These are phyloP conservation scores for Glossosoma conforme DNA, from an alignment of 1,140 invertebrate genomes.

Conservation along the genomic window DNA sequence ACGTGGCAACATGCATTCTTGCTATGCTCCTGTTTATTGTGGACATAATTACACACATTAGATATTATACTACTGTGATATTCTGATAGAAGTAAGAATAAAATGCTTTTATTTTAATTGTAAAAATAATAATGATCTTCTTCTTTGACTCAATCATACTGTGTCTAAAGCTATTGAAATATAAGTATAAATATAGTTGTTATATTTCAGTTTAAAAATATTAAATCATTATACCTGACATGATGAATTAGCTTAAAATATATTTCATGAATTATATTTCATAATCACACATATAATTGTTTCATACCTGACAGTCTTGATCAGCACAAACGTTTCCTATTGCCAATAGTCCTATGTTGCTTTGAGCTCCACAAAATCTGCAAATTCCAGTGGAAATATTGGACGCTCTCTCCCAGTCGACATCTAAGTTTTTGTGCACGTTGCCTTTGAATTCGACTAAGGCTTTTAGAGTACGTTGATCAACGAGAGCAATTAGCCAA, in stretches of 20 bases:
- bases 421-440: slow-evolving; percentile 32
- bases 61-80: no score
- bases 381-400: slow-evolving; percentile 68
- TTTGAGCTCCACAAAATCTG: slow-evolving; percentile 85
- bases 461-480: slow-evolving; percentile 88
- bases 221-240: slow-evolving; percentile 1
- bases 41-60: slow-evolving; percentile 23
- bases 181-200: neutral
- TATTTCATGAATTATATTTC: no score
- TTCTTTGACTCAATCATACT: neutral
- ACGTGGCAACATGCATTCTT: slow-evolving; percentile 79
- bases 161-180: neutral
- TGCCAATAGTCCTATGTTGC: slow-evolving; percentile 77
- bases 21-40: slow-evolving; percentile 82
- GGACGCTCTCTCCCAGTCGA: neutral
- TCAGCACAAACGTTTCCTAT: slow-evolving; percentile 92
- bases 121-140: slow-evolving; percentile 9
- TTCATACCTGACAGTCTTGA: slow-evolving; percentile 84
- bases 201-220: neutral
- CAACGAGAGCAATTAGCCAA: slow-evolving; percentile 89
- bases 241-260: slow-evolving; percentile 8
- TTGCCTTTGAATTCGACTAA: slow-evolving; percentile 82
- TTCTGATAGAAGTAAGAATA: no score
- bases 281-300: no score
- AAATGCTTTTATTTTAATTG: no score